Evolutionary conservation across 1,140 invertebrate species (phyloP).

Genomic region (Rhopalosiphum maidis): DNA sequence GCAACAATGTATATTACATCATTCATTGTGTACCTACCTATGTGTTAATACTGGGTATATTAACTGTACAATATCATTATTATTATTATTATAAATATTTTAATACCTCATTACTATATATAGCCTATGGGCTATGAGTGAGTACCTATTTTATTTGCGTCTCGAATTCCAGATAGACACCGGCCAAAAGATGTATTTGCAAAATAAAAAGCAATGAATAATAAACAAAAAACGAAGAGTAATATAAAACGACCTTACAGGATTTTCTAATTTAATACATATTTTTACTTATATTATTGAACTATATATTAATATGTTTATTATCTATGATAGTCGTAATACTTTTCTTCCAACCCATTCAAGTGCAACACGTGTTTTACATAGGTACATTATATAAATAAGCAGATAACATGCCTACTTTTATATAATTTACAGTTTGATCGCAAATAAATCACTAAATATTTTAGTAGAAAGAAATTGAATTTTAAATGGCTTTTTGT

Average conservation of each 20-base stretch:
- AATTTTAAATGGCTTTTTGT: too few species aligned
- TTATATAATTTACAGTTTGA: too few species aligned
- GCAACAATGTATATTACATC: background rate
- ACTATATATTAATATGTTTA: background rate
- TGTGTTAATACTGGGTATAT: background rate
- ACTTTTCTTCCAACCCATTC: background rate
- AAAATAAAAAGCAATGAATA: background rate
- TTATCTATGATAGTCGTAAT: background rate
- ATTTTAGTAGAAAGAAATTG: too few species aligned
- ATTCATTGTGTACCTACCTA: background rate
- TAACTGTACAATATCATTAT: background rate
- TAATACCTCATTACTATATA: too few species aligned
- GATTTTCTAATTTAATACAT: background rate
- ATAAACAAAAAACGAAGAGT: background rate
- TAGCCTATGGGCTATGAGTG: too few species aligned
- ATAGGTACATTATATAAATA: background rate
- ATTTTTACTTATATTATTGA: background rate
- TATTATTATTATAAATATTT: too few species aligned
- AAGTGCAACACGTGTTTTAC: background rate
- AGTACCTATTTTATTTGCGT: too few species aligned
- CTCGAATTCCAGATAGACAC: background rate
- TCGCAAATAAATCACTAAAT: too few species aligned
- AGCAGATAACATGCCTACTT: background rate
- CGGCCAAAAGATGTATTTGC: background rate
- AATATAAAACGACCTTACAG: background rate